Evolutionary conservation across 2,797 vertebrate genomes (phyloP).

Genomic region (Bradypus variegatus): DNA sequence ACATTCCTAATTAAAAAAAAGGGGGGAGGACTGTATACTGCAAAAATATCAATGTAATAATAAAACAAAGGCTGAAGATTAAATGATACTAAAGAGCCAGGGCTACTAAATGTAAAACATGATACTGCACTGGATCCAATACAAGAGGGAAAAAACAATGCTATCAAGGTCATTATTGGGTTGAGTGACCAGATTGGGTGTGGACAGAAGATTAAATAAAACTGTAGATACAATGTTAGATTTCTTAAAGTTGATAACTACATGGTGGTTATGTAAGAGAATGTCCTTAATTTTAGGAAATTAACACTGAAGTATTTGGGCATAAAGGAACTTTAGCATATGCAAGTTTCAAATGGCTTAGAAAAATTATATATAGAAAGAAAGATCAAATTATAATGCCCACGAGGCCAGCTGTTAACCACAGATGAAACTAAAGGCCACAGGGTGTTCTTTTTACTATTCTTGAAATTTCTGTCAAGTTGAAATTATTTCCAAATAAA

Average conservation of each 20-base stretch:
- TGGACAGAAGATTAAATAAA: not conserved
- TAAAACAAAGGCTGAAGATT: not conserved
- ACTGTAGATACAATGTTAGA: not conserved
- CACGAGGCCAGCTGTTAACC: not conserved
- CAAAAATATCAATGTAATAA: not conserved
- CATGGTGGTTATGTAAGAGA: not conserved
- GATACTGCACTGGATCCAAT: not conserved
- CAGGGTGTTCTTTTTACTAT: not conserved
- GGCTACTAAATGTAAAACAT: not conserved
- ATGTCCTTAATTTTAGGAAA: not conserved
- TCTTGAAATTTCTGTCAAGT: not conserved
- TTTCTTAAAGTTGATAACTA: not conserved
- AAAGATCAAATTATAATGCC: not conserved
- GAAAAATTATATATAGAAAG: not conserved
- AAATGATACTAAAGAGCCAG: not conserved
- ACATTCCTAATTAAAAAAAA: not conserved
- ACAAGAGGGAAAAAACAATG: not conserved
- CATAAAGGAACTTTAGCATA: not conserved
- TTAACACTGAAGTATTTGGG: not conserved
- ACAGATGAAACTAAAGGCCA: not conserved
- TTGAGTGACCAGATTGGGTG: not conserved
- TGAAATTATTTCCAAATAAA: not conserved
- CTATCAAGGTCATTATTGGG: not conserved
- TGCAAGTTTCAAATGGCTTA: not conserved
- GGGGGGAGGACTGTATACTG: not conserved